Conservation (phyloP, 1,140 invertebrate species). For the Rhynchophorus ferrugineus region DNA sequence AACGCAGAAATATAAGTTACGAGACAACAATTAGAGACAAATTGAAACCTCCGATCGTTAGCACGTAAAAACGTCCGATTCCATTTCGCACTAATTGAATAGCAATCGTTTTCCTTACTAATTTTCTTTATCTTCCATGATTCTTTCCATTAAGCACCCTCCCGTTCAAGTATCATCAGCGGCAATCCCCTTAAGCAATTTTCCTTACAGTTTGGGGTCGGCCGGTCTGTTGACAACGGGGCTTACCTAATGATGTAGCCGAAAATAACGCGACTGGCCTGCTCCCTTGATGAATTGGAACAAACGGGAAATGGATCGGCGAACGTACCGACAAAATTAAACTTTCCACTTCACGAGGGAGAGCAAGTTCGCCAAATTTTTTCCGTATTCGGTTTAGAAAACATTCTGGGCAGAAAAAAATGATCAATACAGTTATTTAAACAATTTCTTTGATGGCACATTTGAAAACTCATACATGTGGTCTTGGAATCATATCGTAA, state of each 20-base stretch:
- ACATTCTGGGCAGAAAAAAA: too few species aligned
- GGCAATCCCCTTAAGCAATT: background rate
- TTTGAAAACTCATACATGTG: too few species aligned
- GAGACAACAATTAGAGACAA: too few species aligned
- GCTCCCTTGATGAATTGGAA: background rate
- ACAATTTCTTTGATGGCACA: too few species aligned
- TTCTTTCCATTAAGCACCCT: background rate
- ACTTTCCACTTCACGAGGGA: too few species aligned
- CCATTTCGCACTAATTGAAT: background rate
- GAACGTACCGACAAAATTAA: background rate
- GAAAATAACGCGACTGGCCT: background rate
- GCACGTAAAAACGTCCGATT: too few species aligned
- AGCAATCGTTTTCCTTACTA: background rate
- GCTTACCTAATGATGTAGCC: background rate
- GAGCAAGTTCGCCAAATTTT: too few species aligned
- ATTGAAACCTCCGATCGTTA: too few species aligned
- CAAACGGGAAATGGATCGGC: background rate
- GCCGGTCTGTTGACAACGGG: background rate
- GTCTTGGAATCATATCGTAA: too few species aligned
- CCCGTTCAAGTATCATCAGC: background rate
- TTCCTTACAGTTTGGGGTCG: background rate
- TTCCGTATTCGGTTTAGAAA: too few species aligned
- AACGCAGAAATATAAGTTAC: too few species aligned
- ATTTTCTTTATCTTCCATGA: background rate
- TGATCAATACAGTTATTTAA: too few species aligned